A percentile compares a stretch with the other conserved stretches of the same genome.
phyloP scores from a whole-genome alignment of 2,888 invertebrate species.

The Pollenia griseotomentosa region DNA sequence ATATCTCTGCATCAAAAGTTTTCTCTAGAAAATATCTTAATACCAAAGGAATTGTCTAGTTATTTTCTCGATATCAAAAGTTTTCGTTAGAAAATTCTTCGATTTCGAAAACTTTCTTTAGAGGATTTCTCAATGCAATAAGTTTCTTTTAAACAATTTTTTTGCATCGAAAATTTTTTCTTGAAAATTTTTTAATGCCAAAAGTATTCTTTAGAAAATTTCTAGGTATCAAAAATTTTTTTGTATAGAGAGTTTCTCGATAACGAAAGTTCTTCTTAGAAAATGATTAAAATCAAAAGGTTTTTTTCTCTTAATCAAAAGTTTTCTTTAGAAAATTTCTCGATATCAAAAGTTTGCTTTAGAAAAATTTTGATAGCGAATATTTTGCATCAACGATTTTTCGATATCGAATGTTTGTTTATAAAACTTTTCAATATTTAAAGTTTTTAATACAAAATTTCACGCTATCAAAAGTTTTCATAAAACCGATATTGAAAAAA shows the following conservation, averaged over 20 bases:
- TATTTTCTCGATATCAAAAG: neutral
- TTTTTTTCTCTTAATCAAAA: too few relatives aligned
- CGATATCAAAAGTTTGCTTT: too few relatives aligned
- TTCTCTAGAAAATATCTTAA: neutral
- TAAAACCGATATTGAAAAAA: too few relatives aligned
- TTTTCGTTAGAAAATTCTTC: neutral
- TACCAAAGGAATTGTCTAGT: neutral
- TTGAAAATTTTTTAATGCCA: neutral
- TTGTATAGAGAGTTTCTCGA: neutral
- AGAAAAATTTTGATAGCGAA: too few relatives aligned
- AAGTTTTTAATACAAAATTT: too few relatives aligned
- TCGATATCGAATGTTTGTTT: too few relatives aligned
- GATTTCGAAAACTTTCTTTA: neutral
- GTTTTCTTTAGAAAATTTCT: too few relatives aligned
- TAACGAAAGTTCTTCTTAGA: neutral
- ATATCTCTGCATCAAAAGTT: neutral
- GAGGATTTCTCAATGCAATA: neutral
- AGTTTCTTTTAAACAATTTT: neutral
- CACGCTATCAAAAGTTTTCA: too few relatives aligned
- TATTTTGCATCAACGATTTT: too few relatives aligned
- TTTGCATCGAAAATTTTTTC: neutral
- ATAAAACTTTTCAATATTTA: too few relatives aligned
- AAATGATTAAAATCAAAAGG: neutral
- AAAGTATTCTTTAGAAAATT: neutral
- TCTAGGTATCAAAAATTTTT: neutral